These are phyloP conservation scores for Pachyuromys duprasi DNA, from an alignment of 2,797 vertebrate species.

Conservation along the genomic window DNA sequence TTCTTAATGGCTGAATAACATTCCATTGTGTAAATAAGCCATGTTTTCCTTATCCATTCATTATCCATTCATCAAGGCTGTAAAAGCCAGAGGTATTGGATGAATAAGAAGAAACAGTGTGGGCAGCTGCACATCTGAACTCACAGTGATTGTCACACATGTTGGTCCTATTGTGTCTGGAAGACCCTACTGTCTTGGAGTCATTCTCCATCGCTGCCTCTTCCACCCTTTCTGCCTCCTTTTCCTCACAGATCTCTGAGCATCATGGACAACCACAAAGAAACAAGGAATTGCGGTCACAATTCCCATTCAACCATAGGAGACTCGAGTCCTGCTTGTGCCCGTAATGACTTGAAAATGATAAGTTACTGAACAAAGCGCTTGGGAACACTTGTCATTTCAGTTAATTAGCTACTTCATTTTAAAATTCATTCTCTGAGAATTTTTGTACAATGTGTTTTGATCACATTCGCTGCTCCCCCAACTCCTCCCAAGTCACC, in stretches of 20 bases:
- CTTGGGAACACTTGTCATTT: not conserved
- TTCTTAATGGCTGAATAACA: not conserved
- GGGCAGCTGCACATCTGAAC: not conserved
- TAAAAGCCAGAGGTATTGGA: not conserved
- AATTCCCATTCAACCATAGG: not conserved
- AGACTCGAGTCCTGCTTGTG: not conserved
- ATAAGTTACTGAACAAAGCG: not conserved
- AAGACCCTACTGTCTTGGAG: not conserved
- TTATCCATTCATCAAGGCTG: no score
- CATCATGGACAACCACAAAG: not conserved
- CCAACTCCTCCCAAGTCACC: not conserved
- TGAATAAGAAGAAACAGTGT: not conserved
- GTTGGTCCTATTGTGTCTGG: not conserved
- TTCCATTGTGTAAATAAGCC: no score
- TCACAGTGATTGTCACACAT: accelerated
- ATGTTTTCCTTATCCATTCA: no score
- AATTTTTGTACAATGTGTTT: not conserved
- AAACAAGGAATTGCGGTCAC: not conserved
- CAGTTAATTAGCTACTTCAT: not conserved
- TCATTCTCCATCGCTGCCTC: not conserved
- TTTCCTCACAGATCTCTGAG: not conserved
- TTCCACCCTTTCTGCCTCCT: not conserved
- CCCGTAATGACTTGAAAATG: not conserved
- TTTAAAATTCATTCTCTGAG: not conserved
- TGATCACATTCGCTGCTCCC: not conserved